Evolutionary conservation across 2,113 vertebrate species (phyloP), one percentile per base, ranked within the genome.

Genomic region (Cygnus buccinator): DNA sequence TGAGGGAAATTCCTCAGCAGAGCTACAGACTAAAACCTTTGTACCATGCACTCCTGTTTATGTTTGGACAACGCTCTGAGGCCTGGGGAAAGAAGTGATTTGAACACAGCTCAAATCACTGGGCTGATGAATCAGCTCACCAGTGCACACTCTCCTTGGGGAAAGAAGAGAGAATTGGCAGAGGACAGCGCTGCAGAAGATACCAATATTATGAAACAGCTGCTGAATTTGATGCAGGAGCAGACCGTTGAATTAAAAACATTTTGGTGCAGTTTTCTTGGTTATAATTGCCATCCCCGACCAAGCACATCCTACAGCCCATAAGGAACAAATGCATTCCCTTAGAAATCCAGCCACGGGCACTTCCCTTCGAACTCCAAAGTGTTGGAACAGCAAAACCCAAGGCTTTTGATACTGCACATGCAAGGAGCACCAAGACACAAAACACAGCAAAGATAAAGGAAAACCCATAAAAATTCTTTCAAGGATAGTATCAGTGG

Each of bases 111-210:
- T 91, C 46, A 20, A 57, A 79, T 93, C 74, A 73, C 58, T 74
- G 50, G 41, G 55, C 55, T 88, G 94, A 95, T 90, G 95, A 97
- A 93, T 96, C 93, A 95, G 93, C 93, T 90, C 87, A 44, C 93
- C 77, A 90, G 50, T 46, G 71, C 83, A 83, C 50, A 33, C 55
- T 83, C 67, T 91, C 96, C 91, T 87, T 29, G 50, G 74, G 87
- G 94, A 94, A 26, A 88, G 37, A 72, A 85, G 41, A 83, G 35
- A 91, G 66, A 95, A 89, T 4, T 94, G 95, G 93, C 96, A 96
- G 89, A 93, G 84, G 77, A 93, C 87, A 85, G 77, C 0, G 1
- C 74, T 94, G 89, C 93, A 97, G 87, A 84, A 95, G 74, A 91
- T 3, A 84, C 93, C 80, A 84, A 58, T 70, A 73, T 8, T 41